Base-by-base conservation (phyloP, 2,113 vertebrate genomes). In the Pagrus major region DNA sequence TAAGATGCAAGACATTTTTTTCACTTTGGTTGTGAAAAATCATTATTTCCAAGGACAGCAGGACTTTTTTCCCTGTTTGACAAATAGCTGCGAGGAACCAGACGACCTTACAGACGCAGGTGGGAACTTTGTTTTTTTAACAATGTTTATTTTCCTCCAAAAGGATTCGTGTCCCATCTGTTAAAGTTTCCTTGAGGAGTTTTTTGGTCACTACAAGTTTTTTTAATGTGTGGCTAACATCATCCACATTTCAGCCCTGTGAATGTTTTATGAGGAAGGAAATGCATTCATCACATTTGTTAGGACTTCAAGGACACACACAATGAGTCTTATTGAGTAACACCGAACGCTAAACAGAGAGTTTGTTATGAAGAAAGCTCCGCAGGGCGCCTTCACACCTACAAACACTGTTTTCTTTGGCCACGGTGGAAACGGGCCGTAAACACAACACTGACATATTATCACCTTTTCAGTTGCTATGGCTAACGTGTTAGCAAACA, bases 111-210 rank as follows among this genome's bases (percentile, higher is more conserved):
- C 75, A 85, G 59, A 65, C 3, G 5, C 63, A 69, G 65, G 76
- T 76, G 67, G n/a, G 58, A 72, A 70, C 31, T 35, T 56, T 2
- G 9, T n/a, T n/a, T n/a, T n/a, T n/a, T n/a, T n/a, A 21, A 44
- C 65, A 63, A 42, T 81, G 79, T 88, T 88, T 88, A 80, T 86
- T 89, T 83, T 87, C 59, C 46, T 67, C 66, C 33, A 35, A 18
- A 84, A 75, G 10, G 12, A 37, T 31, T 78, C 10, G 9, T 23
- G 23, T 39, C 20, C 27, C 25, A 20, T 3, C 20, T 59, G 47
- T 59, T 23, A 42, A 74, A 64, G 10, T 4, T 41, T 66, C 61
- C 33, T 49, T 0, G 31, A 18, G 23, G 33, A 72, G 49, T 21
- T 70, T 27, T 61, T 49, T 37, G 11, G 33, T 6, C n/a, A 35